Base-by-base conservation (phyloP, 2,113 vertebrate species). In the Speoplatyrhinus poulsoni region DNA sequence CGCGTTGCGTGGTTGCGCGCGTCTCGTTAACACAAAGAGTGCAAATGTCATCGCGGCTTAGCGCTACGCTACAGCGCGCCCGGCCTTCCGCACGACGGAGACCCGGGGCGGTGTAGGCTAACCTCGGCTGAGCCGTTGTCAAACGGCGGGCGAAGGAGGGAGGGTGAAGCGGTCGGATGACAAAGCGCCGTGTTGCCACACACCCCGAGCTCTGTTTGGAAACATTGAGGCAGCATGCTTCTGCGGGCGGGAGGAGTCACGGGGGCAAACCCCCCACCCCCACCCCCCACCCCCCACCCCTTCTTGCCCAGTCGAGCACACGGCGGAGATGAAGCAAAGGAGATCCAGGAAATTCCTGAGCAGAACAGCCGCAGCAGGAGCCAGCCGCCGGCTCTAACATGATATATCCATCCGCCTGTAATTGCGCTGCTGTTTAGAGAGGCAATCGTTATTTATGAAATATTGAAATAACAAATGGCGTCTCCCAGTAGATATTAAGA, bases 121-220 rank as follows among this genome's bases (percentile, higher is more conserved):
- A 81, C 79, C 75, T 72, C 72, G 61, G 82, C 80, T 41, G 75
- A 79, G 73, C 62, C 68, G 70, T 76, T 76, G 62, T 67, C 79
- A 80, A 86, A 75, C 81, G 56, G 78, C 87, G 47, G 72, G 62
- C 2, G 26, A 26, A 26, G 26, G 26, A 26, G 26, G 26, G 26
- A 26, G 36, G 36, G 32, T 0, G 74, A 81, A 82, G 84, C 73
- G 73, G 72, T 68, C 47, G 48, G 46, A 77, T 87, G 85, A 88
- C 81, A 75, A 85, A 81, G 82, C 83, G 57, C 80, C 73, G 86
- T 88, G 86, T 90, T 92, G 86, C 88, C 78, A 89, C 87, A 91
- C 89, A 88, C 75, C 83, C 87, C 64, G 64, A 82, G 84, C 85
- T 81, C 73, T 91, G 90, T 92, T 90, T 90, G 88, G 86, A 92